Conservation (phyloP, 2,797 vertebrate genomes). For the Eidolon dupreanum region DNA sequence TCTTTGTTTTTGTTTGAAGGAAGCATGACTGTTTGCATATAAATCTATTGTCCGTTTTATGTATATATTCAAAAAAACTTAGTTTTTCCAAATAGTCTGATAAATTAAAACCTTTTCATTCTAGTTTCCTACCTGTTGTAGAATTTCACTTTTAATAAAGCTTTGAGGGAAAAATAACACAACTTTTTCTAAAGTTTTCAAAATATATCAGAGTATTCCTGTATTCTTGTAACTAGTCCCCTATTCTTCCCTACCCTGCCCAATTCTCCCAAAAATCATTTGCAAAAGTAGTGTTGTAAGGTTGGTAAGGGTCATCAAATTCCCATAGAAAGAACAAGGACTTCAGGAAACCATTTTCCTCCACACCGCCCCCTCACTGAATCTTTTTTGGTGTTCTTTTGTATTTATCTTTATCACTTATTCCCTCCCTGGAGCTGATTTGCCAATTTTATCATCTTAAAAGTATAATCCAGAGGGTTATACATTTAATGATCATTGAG, state of each 20-base stretch:
- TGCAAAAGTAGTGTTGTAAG: background rate
- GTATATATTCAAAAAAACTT: background rate
- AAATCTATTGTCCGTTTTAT: background rate
- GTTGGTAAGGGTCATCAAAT: background rate
- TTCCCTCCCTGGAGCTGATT: background rate
- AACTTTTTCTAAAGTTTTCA: background rate
- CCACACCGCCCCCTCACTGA: background rate
- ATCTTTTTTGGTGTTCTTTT: background rate
- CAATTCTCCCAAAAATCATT: background rate
- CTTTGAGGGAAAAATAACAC: background rate
- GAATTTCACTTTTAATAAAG: background rate
- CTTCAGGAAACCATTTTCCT: background rate
- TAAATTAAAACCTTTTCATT: conserved; percentile 10
- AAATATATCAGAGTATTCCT: background rate
- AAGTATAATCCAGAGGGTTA: background rate
- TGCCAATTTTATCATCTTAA: background rate
- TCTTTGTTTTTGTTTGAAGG: background rate
- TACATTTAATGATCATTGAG: background rate
- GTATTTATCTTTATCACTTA: background rate
- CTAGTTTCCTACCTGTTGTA: background rate
- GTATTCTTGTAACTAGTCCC: background rate
- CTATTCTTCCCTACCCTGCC: background rate
- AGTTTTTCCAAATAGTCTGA: background rate
- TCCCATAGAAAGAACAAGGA: background rate
- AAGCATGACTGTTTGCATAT: background rate